Evolutionary conservation across 2,113 vertebrate species (phyloP), one percentile per base, ranked within the genome.

Genomic region (Rana temporaria): DNA sequence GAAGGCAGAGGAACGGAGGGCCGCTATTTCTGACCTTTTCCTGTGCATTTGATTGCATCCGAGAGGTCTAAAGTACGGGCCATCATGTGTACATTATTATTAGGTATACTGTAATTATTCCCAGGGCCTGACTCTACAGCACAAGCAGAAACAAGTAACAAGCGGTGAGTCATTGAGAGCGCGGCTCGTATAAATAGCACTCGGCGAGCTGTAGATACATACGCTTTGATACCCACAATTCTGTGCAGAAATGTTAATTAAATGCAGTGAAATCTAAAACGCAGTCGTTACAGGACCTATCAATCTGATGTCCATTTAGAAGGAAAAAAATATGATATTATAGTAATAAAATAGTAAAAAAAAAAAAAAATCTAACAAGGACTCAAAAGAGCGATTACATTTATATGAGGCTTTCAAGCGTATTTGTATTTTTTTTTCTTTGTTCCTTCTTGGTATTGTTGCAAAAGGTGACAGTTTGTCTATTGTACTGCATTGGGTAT

Each of bases 21-120:
- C 26, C 16, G 0, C 77, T 81, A 24, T 86, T 79, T 82, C 73
- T 83, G 84, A 81, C 64, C 78, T 85, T 85, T 84, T 67, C 82
- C 52, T 56, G 65, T 34, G 56, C 22, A 66, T 68, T 2, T 9
- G 18, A 62, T 78, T 1, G 0, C 38, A 68, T 1, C 65, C 0
- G 0, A 34, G 73, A 66, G 6, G 82, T 42, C 22, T 73, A 4
- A 65, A 78, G 55, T 71, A 30, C 32, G 82, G 78, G 38, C 48
- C 38, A 67, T 56, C 0, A 1, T 64, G 81, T 70, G 8, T 64
- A 68, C 65, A 6, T 17, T 56, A 5, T n/a, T 56, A 60, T 74
- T 62, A 78, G 11, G 7, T 48, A 57, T 67, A 57, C 19, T 32
- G 26, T 32, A 0, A 16, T 22, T 15, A 55, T 19, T 59, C 30